Percentiles rank a stretch among this genome's conserved stretches.
Evolutionary conservation across 1,140 invertebrate genomes (phyloP).

Genomic region (Mesaphorura yosii): DNA sequence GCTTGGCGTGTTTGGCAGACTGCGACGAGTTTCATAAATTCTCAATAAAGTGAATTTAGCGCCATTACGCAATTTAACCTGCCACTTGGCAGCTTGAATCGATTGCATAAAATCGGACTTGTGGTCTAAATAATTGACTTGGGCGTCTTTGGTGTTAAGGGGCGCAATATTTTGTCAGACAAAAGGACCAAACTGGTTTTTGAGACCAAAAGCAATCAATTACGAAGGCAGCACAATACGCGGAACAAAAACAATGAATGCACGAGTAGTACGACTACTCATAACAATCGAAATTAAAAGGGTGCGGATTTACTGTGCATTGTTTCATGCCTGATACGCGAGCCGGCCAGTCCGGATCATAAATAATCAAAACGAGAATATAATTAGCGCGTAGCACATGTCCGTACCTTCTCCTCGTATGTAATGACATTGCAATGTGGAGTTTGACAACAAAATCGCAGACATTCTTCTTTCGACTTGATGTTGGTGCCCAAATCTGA

Average conservation of each 20-base stretch:
- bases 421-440: conserved; percentile 79
- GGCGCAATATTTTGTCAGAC: too few species aligned
- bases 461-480: conserved; percentile 59
- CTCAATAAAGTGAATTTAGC: too few species aligned
- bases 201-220: too few species aligned
- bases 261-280: background rate
- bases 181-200: too few species aligned
- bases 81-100: too few species aligned
- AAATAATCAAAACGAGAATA: background rate
- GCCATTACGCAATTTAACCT: too few species aligned
- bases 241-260: background rate
- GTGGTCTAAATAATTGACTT: too few species aligned
- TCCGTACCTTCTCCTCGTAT: conserved; percentile 75
- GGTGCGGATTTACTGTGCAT: background rate
- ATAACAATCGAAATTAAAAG: too few species aligned
- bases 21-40: too few species aligned
- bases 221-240: background rate
- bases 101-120: too few species aligned
- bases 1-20: too few species aligned
- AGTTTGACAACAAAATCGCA: conserved; percentile 73
- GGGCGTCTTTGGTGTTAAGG: too few species aligned
- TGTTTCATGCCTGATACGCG: background rate
- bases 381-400: background rate
- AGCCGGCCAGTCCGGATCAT: background rate
- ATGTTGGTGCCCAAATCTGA: conserved; percentile 50